These are phyloP conservation scores for Epistrophe eligans DNA, from an alignment of 2,888 invertebrate genomes.

Conservation along the genomic window DNA sequence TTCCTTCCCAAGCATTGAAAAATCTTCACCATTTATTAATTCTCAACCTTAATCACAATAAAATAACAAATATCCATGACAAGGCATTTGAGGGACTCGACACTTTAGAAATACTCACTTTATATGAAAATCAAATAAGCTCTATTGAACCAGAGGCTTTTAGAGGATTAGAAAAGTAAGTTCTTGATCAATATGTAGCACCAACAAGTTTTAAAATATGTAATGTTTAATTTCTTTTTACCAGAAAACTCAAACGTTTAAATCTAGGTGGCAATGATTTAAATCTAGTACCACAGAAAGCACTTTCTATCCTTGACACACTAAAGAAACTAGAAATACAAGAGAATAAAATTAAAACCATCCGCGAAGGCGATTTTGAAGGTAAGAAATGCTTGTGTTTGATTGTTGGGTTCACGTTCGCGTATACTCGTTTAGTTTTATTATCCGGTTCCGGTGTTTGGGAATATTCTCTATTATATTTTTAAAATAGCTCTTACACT, in stretches of 20 bases:
- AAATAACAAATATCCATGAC: constrained; percentile 90
- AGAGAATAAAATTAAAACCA: constrained; percentile 91
- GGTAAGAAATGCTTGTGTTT: constrained; percentile 85
- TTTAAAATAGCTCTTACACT: no score
- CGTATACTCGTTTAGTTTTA: no score
- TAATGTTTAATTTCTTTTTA: not conserved
- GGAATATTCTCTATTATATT: no score
- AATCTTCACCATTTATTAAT: constrained; percentile 93
- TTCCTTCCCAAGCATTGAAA: constrained; percentile 92
- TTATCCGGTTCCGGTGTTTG: no score
- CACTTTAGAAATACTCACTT: constrained; percentile 92
- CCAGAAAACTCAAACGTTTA: constrained; percentile 91
- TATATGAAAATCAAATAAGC: constrained; percentile 94
- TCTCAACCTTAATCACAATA: constrained; percentile 95
- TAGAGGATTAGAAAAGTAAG: constrained; percentile 91
- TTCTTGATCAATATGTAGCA: not conserved
- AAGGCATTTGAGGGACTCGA: constrained; percentile 94
- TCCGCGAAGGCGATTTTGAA: constrained; percentile 93
- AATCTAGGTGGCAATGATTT: constrained; percentile 94
- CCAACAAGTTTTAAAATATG: not conserved
- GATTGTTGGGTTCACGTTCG: not conserved
- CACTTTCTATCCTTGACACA: constrained; percentile 91
- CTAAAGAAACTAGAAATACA: constrained; percentile 94
- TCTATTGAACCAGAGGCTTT: constrained; percentile 93
- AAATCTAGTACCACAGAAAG: constrained; percentile 90